These are phyloP conservation scores for Antheraea yamamai DNA, from an alignment of 2,888 invertebrate species.

Conservation along the genomic window DNA sequence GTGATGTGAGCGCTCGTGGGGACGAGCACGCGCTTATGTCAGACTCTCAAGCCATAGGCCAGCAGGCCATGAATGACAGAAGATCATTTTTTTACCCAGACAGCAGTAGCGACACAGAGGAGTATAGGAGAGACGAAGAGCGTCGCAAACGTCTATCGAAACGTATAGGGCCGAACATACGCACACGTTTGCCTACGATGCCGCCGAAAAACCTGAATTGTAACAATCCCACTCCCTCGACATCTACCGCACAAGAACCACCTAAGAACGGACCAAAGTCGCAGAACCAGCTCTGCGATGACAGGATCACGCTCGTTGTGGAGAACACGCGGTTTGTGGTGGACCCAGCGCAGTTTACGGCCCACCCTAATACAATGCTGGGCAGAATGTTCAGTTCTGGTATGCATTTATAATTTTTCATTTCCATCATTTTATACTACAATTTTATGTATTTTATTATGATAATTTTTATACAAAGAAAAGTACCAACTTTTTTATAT, in stretches of 20 bases:
- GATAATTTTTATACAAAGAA: neutral
- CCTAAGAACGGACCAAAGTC: constrained; percentile 58
- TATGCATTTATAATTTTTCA: constrained; percentile 29
- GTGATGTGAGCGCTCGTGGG: constrained; percentile 70
- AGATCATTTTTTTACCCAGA: constrained; percentile 80
- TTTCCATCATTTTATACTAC: neutral
- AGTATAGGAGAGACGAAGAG: constrained; percentile 88
- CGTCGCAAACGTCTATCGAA: constrained; percentile 82
- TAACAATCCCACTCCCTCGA: constrained; percentile 61
- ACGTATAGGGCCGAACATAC: constrained; percentile 61
- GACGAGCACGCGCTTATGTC: constrained; percentile 70
- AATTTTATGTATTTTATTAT: neutral
- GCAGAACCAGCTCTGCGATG: constrained; percentile 80
- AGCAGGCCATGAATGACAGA: constrained; percentile 69
- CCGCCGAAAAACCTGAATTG: constrained; percentile 65
- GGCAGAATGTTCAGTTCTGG: constrained; percentile 99
- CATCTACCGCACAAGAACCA: constrained; percentile 60
- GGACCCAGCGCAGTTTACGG: constrained; percentile 95
- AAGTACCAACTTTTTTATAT: neutral
- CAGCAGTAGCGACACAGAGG: constrained; percentile 93
- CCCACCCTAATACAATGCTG: constrained; percentile 99
- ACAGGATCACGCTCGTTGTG: constrained; percentile 95
- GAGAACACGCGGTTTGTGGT: constrained; percentile 95
- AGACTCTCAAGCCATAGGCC: constrained; percentile 65
- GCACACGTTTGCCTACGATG: constrained; percentile 58